These are phyloP conservation scores for Lucifuga dentata DNA, from an alignment of 2,113 vertebrate genomes.

Conservation along the genomic window DNA sequence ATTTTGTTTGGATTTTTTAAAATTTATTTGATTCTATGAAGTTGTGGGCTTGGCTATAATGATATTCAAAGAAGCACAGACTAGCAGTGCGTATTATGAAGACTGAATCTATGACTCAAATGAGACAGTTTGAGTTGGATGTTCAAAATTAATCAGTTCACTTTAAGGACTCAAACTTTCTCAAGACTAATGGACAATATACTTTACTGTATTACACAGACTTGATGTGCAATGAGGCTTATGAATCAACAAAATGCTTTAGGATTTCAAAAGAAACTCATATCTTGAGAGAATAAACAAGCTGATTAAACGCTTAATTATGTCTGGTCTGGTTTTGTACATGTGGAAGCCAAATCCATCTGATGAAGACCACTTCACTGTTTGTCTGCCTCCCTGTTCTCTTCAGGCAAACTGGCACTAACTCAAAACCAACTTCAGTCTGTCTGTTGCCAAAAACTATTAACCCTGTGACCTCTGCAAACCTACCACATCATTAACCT, in stretches of 20 bases:
- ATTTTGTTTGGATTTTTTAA: too few species aligned
- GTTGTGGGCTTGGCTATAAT: too few species aligned
- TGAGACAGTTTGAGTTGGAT: too few species aligned
- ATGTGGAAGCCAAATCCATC: conserved; percentile 31
- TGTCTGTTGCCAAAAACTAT: conserved; percentile 57
- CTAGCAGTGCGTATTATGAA: too few species aligned
- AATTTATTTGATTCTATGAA: too few species aligned
- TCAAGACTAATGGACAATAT: not conserved
- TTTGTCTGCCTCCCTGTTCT: conserved; percentile 13
- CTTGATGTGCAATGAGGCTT: not conserved
- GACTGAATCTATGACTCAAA: too few species aligned
- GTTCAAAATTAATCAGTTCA: too few species aligned
- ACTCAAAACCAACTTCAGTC: conserved; percentile 37
- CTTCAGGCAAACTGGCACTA: not conserved
- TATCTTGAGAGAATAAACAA: conserved; percentile 44
- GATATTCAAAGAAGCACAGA: not conserved
- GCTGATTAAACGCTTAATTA: conserved; percentile 52
- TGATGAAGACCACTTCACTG: conserved; percentile 27
- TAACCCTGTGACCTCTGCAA: conserved; percentile 59
- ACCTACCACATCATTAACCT: conserved; percentile 59
- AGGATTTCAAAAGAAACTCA: conserved; percentile 25
- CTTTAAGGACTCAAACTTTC: too few species aligned
- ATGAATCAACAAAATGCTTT: not conserved
- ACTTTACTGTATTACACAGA: not conserved
- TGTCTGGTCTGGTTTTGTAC: conserved; percentile 35